Evolutionary conservation across 2,113 vertebrate genomes (phyloP).

Genomic region (Ivindomyrus marchei): DNA sequence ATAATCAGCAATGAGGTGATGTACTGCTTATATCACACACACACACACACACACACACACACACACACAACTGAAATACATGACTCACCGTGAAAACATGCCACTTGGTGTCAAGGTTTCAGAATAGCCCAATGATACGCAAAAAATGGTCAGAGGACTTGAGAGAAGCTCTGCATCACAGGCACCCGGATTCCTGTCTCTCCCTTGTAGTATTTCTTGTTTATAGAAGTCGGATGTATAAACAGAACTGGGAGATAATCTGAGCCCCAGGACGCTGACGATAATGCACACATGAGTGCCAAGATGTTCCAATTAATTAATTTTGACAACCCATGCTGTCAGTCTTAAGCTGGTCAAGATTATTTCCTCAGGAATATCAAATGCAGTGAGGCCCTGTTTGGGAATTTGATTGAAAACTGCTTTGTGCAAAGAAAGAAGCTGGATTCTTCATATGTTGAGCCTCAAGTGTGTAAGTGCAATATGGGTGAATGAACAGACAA

Average conservation of each 20-base stretch:
- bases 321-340: background rate
- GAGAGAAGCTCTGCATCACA: background rate
- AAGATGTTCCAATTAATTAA: background rate
- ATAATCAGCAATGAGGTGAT: background rate
- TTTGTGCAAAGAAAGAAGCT: background rate
- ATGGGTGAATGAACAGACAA: background rate
- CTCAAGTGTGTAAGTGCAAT: background rate
- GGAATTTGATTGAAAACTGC: background rate
- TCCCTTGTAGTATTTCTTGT: background rate
- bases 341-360: background rate
- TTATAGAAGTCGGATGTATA: background rate
- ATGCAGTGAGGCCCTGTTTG: background rate
- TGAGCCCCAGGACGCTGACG: background rate
- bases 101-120: background rate
- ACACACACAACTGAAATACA: background rate
- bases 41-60: background rate
- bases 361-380: background rate
- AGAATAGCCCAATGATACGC: background rate
- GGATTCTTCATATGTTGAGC: background rate
- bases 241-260: background rate
- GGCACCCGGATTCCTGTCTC: background rate
- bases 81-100: background rate
- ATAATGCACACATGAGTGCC: background rate
- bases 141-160: background rate
- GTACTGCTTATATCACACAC: background rate